phyloP scores from a whole-genome alignment of 2,888 invertebrate species.

The Parnassius glacialis region DNA sequence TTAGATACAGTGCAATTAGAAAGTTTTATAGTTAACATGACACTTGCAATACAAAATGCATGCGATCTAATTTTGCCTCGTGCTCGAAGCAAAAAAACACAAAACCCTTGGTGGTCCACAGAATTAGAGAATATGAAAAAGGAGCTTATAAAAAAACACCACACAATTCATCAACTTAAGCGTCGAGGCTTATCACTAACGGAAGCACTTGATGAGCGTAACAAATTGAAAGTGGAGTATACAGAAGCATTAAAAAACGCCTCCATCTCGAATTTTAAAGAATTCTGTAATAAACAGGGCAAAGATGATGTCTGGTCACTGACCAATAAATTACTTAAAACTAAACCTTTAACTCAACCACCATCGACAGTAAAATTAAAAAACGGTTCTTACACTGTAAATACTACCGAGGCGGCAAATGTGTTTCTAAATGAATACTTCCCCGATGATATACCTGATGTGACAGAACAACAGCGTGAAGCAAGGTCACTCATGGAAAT shows the following conservation, averaged over 20 bases:
- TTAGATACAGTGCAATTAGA: background rate
- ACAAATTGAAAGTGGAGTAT: conserved; percentile 15
- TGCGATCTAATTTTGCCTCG: background rate
- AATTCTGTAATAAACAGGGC: conserved; percentile 30
- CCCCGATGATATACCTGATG: no score
- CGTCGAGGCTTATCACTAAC: conserved; percentile 7
- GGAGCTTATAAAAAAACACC: conserved; percentile 21
- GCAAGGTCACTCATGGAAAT: no score
- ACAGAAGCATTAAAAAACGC: conserved; percentile 11
- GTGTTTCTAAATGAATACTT: no score
- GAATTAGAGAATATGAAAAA: conserved; percentile 20
- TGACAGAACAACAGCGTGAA: no score
- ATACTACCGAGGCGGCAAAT: no score
- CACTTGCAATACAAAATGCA: background rate
- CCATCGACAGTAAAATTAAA: no score
- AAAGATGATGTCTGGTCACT: conserved; percentile 20
- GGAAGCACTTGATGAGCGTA: background rate
- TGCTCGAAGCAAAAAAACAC: background rate
- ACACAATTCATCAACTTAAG: conserved; percentile 4
- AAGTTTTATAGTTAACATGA: background rate
- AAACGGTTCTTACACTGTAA: no score
- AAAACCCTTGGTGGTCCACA: conserved; percentile 27
- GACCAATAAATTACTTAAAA: conserved; percentile 32
- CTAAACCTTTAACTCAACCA: no score
- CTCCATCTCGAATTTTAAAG: conserved; percentile 28